Evolutionary conservation across 2,113 vertebrate genomes (phyloP).

Genomic region (Strix aluco): DNA sequence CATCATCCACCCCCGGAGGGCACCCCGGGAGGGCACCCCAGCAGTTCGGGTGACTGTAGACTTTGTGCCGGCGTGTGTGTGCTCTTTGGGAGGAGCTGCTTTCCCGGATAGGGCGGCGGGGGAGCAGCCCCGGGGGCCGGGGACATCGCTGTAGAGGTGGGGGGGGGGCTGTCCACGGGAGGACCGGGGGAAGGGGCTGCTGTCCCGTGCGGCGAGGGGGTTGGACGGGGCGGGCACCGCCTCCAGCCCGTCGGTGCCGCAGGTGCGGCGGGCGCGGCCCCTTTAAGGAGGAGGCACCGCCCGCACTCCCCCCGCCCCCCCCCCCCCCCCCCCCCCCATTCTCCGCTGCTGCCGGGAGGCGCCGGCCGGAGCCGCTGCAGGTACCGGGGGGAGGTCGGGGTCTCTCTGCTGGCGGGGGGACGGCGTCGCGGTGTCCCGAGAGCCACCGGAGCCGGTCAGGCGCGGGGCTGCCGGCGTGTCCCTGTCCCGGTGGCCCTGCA

Average conservation of each 20-base stretch:
- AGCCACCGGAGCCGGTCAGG: background rate
- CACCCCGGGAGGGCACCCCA: too few relatives aligned
- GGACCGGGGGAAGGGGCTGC: background rate
- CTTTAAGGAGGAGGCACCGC: conserved; percentile 24
- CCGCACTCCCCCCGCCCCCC: too few relatives aligned
- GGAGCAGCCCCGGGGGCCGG: background rate
- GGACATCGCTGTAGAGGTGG: too few relatives aligned
- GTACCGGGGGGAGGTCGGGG: background rate
- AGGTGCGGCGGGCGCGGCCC: background rate
- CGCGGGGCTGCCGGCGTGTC: background rate
- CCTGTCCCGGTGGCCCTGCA: background rate
- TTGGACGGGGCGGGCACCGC: background rate
- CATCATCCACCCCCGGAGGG: rapidly evolving
- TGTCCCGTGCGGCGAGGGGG: background rate
- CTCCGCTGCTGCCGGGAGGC: background rate
- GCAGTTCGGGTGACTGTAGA: background rate
- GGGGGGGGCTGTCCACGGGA: background rate
- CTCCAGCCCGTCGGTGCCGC: background rate
- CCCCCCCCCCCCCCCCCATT: background rate
- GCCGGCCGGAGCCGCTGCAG: background rate
- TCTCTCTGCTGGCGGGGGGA: background rate
- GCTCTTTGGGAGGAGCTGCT: conserved; percentile 41
- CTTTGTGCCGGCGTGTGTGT: background rate
- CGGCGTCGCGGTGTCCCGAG: background rate
- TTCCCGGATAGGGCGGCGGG: background rate